Percentiles rank a stretch among this genome's conserved stretches.
Conservation (phyloP, 1,140 invertebrate genomes). For the Rhyzopertha dominica region DNA sequence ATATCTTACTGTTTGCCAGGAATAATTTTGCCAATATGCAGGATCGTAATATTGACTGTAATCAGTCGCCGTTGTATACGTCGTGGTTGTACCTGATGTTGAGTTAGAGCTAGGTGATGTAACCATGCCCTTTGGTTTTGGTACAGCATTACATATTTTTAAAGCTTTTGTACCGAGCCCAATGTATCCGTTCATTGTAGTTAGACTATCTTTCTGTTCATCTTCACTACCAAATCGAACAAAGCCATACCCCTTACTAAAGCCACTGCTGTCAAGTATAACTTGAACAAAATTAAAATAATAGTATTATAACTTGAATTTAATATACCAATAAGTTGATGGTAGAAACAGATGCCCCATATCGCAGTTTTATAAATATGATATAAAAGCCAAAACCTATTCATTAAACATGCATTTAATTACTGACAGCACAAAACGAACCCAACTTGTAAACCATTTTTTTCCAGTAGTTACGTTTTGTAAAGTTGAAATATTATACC, state of each 20-base stretch:
- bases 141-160: conserved; percentile 87
- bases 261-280: conserved; percentile 80
- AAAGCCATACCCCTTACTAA: conserved; percentile 96
- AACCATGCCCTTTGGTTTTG: conserved; percentile 62
- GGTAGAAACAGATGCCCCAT: too few relatives aligned
- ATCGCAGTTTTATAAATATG: too few relatives aligned
- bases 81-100: conserved; percentile 38
- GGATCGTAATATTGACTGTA: conserved; percentile 68
- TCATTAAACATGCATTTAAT: too few relatives aligned
- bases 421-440: too few relatives aligned
- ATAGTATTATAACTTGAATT: too few relatives aligned
- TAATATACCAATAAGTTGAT: too few relatives aligned
- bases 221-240: conserved; percentile 91
- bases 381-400: too few relatives aligned
- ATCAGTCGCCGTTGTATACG: conserved; percentile 39
- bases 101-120: conserved; percentile 39
- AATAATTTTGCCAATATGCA: conserved; percentile 71
- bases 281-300: conserved; percentile 52
- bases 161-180: conserved; percentile 78
- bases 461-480: neutral
- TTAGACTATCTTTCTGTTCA: conserved; percentile 88
- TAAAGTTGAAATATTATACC: too few relatives aligned
- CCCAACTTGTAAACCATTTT: neutral
- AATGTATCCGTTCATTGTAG: conserved; percentile 82
- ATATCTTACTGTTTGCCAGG: conserved; percentile 49